Base-by-base conservation (phyloP, 1,140 invertebrate species). In the Campoletis sonorensis region DNA sequence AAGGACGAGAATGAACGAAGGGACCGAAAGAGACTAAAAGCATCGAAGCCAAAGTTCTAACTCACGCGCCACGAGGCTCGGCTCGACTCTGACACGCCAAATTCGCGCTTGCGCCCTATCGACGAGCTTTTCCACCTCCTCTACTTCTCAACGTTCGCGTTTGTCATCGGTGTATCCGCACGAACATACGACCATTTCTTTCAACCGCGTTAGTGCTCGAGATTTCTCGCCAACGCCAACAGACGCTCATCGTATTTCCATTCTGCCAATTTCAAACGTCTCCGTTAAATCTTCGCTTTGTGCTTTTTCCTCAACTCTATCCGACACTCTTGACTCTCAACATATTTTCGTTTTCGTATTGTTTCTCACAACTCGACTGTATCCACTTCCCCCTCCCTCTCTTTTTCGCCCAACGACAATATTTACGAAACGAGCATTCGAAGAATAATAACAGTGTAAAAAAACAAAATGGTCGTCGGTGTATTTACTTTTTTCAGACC, bases 21-120 rank as follows among this genome's bases (percentile, higher is more conserved):
- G 86, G 80, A 89, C 88, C 85, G 79, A 81, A 61, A 86, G 85
- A 86, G 88, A 90, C 89, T 88, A 89, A 87, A 84, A 85, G 83
- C 83, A 82, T 70, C 79, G 85, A 85, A 82, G 54, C 37, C 40
- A 84, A 86, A 86, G 81, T 89, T 89, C 86, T 87, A 89, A 85
- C 87, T 86, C 86, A 58, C 79, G 86, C 82, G 86, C 86, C 89
- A 89, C 88, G 88, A 87, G 88, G 84, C 78, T 76, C 78, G 80
- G 11, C 61, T 83, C 84, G 77, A 83, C 51, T 75, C 45, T 58
- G 84, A 81, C 72, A 85, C 81, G 79, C 72, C 75, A 64, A 79
- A 79, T 83, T 79, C 82, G 87, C 89, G 90, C 86, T 81, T 89
- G 88, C 88, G 85, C 83, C 37, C 16, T 18, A 67, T 64, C 79